Base-by-base conservation (phyloP, 2,797 vertebrate genomes). In the Hyperoplus immaculatus region DNA sequence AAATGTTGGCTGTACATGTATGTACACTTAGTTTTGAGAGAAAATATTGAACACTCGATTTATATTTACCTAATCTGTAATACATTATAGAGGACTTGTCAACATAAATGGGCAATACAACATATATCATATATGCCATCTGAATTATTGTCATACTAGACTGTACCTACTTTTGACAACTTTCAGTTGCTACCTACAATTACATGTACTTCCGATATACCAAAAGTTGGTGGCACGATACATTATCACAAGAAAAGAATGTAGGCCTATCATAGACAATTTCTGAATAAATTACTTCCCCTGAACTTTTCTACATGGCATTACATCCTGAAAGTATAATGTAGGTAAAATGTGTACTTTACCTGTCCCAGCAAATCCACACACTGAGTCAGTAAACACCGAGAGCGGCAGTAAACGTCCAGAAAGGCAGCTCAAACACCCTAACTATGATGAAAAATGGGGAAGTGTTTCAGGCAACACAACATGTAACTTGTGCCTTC, bases 341-440 rank as follows among this genome's bases (percentile, higher is more conserved):
- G 21, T 8, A 78, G 8, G 51, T 7, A 82, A 46, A 10, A 0
- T 81, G 79, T 80, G 29, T 15, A 56, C 53, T 6, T 0, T 91
- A 93, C 92, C 90, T 92, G 69, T 58, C 61, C n/a, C 12, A 14
- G 4, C 72, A 49, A 16, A 72, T 13, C 53, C 4, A 10, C 59
- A 63, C n/a, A 46, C 13, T 14, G 39, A 72, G 43, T 81, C 49
- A 74, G 42, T 62, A 68, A 58, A 60, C 45, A 63, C 56, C 0
- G 0, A 71, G 55, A 69, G 21, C 39, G 55, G 9, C 51, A 36
- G 62, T 45, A 64, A 74, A 54, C n/a, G 69, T 55, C 61, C 70
- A 64, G 49, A 13, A 39, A 76, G 41, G 57, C 51, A 53, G 56
- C 63, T 61, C 50, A 80, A 75, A 50, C 47, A 83, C 83, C 51